Conservation (phyloP, 2,113 vertebrate species). For the Vidua chalybeata region DNA sequence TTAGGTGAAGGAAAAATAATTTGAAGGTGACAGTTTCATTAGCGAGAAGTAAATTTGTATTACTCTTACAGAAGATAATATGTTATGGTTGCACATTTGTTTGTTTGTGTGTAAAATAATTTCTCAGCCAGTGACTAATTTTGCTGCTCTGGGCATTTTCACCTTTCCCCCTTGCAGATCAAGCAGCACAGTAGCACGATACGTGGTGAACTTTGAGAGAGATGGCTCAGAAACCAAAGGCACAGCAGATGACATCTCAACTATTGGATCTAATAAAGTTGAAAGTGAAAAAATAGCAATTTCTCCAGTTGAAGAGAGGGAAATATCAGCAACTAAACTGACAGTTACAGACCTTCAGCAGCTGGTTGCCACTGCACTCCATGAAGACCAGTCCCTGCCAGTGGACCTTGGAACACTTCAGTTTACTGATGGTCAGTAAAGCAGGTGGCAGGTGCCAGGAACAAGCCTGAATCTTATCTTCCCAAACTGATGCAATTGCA, state of each 20-base stretch:
- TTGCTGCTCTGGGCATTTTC: background rate
- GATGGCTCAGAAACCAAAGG: constrained; percentile 56
- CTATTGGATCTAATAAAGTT: constrained; percentile 74
- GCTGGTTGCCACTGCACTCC: constrained; percentile 78
- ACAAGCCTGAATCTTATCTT: background rate
- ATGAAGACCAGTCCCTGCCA: constrained; percentile 80
- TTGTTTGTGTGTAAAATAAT: background rate
- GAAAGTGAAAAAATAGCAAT: constrained; percentile 51
- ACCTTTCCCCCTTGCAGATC: constrained; percentile 66
- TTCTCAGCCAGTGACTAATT: background rate
- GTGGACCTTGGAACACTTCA: constrained; percentile 81
- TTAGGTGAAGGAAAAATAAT: background rate
- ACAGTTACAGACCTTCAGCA: constrained; percentile 75
- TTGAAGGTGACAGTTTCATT: background rate
- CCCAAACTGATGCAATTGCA: background rate
- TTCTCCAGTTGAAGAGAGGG: constrained; percentile 52
- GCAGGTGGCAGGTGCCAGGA: background rate
- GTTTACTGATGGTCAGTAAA: constrained; percentile 78
- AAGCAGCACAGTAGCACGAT: constrained; percentile 79
- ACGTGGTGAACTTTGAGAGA: constrained; percentile 81
- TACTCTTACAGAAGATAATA: background rate
- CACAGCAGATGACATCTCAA: constrained; percentile 56
- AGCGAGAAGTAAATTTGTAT: background rate
- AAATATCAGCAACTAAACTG: constrained; percentile 38
- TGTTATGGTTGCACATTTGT: background rate